Percentiles rank a stretch among this genome's conserved stretches.
These are phyloP conservation scores for Halcyon malimbica DNA, from an alignment of 2,113 vertebrate species.

Conservation along the genomic window DNA sequence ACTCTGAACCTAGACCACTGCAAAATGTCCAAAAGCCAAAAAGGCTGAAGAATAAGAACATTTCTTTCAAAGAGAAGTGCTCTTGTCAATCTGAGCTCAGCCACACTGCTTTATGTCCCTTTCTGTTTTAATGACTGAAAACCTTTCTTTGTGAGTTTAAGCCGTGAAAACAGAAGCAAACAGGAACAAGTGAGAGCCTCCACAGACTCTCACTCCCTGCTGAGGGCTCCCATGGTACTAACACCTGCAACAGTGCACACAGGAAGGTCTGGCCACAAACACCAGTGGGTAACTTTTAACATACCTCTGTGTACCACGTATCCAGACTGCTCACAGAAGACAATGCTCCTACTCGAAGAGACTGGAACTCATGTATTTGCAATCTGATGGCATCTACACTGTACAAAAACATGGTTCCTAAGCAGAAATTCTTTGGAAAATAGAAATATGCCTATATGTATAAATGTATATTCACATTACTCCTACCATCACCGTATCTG, in stretches of 20 bases:
- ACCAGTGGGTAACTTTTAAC: neutral
- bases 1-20: neutral
- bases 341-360: neutral
- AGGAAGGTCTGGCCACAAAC: neutral
- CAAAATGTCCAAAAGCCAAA: neutral
- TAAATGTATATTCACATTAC: neutral
- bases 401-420: neutral
- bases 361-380: neutral
- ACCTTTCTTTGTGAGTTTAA: neutral
- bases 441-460: neutral
- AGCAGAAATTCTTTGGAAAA: neutral
- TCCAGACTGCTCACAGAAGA: neutral
- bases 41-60: neutral
- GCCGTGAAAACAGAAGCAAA: neutral
- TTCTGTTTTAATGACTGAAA: neutral
- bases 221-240: neutral
- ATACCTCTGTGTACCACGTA: neutral
- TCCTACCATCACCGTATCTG: neutral
- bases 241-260: rapidly evolving
- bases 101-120: rapidly evolving
- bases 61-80: neutral
- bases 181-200: neutral
- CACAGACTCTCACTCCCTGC: neutral
- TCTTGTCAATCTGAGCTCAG: neutral
- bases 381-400: neutral